Percentiles rank a stretch among this genome's conserved stretches.
Conservation (phyloP, 1,140 invertebrate genomes). For the Argopecten irradians region DNA sequence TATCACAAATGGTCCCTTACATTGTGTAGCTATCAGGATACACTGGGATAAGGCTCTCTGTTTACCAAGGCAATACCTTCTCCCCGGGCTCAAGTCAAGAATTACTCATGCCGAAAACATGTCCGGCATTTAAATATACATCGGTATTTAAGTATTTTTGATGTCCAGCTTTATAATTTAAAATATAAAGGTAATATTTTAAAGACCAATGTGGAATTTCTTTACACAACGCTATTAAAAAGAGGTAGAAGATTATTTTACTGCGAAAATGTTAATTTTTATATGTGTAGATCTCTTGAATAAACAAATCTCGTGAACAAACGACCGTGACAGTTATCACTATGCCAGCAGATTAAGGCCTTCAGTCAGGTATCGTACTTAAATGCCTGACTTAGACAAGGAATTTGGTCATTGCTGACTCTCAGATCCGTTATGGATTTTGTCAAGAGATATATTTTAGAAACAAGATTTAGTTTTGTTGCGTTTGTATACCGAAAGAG, state of each 20-base stretch:
- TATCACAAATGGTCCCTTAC: no score
- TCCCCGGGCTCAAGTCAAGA: not conserved
- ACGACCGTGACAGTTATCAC: not conserved
- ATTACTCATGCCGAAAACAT: constrained; percentile 4
- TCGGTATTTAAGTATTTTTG: not conserved
- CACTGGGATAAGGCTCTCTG: not conserved
- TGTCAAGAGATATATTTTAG: no score
- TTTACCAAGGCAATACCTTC: not conserved
- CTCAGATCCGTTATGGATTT: no score
- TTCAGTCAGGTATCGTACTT: not conserved
- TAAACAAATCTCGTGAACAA: not conserved
- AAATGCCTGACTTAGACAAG: not conserved
- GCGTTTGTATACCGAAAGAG: no score
- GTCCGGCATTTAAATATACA: not conserved
- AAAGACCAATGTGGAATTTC: not conserved
- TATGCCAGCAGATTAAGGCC: not conserved
- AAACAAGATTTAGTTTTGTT: no score
- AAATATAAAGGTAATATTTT: not conserved
- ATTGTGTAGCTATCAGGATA: no score
- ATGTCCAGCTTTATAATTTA: not conserved
- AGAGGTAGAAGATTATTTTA: not conserved
- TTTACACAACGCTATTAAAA: not conserved
- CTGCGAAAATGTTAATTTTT: not conserved
- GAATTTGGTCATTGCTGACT: not conserved
- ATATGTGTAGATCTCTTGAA: not conserved